phyloP scores from a whole-genome alignment of 2,113 vertebrate species.

The Odontophorus gujanensis region DNA sequence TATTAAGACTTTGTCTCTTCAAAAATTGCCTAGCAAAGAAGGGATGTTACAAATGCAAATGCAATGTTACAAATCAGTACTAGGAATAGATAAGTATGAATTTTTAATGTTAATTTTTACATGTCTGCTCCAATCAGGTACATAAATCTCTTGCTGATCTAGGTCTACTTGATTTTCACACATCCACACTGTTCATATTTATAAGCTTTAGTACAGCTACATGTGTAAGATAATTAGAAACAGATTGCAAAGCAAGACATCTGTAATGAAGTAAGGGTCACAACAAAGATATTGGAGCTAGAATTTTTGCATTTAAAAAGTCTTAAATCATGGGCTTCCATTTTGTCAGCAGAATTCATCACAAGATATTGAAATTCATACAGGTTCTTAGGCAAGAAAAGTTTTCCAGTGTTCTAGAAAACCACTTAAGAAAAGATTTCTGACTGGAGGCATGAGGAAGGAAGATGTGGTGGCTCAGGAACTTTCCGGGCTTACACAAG shows the following conservation, averaged over 20 bases:
- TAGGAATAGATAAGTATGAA: not conserved
- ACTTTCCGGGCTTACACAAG: not conserved
- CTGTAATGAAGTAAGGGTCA: not conserved
- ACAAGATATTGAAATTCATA: not conserved
- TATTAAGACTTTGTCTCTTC: rapidly evolving
- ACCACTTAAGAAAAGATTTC: not conserved
- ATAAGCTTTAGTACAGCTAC: not conserved
- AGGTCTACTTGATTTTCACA: not conserved
- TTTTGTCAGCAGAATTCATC: not conserved
- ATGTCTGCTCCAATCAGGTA: rapidly evolving
- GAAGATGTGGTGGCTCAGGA: not conserved
- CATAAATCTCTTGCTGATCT: not conserved
- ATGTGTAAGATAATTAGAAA: not conserved
- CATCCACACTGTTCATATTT: not conserved
- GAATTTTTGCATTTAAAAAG: not conserved
- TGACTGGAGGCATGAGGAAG: not conserved
- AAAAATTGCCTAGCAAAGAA: not conserved
- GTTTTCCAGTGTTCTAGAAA: not conserved
- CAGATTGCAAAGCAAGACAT: not conserved
- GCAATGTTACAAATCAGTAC: too few species aligned
- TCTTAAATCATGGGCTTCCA: rapidly evolving
- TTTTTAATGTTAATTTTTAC: not conserved
- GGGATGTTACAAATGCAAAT: not conserved
- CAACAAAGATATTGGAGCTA: not conserved
- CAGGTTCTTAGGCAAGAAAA: not conserved